Conservation (phyloP, 2,113 vertebrate genomes). For the Calypte anna region DNA sequence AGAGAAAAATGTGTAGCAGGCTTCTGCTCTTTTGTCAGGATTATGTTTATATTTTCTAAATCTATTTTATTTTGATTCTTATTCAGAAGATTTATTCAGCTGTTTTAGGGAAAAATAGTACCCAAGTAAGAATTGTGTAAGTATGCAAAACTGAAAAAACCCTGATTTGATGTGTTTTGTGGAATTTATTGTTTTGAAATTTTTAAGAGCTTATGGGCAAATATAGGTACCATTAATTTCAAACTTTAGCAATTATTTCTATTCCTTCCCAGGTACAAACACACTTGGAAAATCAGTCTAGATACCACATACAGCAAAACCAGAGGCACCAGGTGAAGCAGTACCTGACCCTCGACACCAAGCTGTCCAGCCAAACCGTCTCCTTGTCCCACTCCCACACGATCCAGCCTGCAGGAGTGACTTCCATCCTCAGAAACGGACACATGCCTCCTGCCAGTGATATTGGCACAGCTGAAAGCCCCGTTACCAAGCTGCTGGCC, state of each 20-base stretch:
- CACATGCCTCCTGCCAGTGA: conserved; percentile 77
- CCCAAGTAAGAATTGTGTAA: not conserved
- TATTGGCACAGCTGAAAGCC: conserved; percentile 75
- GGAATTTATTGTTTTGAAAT: not conserved
- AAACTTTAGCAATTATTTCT: not conserved
- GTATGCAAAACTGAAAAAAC: not conserved
- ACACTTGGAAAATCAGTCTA: conserved; percentile 88
- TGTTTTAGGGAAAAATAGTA: not conserved
- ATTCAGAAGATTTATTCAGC: not conserved
- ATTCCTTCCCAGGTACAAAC: conserved; percentile 83
- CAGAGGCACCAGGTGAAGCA: conserved; percentile 91
- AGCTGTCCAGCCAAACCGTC: conserved; percentile 79
- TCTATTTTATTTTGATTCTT: not conserved
- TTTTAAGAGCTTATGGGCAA: not conserved
- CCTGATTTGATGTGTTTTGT: not conserved
- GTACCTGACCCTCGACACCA: conserved; percentile 88
- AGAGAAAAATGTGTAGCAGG: not conserved
- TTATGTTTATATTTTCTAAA: not conserved
- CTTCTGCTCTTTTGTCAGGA: not conserved
- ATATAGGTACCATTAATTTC: not conserved
- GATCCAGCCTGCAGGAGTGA: conserved; percentile 72
- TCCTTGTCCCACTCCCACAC: conserved; percentile 76
- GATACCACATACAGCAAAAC: conserved; percentile 86
- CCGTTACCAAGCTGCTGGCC: conserved; percentile 81
- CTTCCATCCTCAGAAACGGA: conserved; percentile 80